These are phyloP conservation scores for Mnemiopsis leidyi DNA, from an alignment of 37 sponge, comb jelly and placozoan species.

Conservation along the genomic window DNA sequence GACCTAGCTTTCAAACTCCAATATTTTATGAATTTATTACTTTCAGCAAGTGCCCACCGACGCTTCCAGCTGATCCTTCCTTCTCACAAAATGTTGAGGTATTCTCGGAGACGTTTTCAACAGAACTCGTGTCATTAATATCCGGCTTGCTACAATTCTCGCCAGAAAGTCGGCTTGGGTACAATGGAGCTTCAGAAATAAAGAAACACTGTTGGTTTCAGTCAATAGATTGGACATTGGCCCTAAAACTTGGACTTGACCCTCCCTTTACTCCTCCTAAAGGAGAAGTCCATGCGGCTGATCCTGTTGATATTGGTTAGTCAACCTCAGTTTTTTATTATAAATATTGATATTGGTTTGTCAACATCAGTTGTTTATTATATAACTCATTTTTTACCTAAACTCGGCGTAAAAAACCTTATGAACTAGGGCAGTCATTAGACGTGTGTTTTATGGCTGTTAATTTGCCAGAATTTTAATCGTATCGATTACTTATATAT, in stretches of 20 bases:
- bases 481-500: too few species aligned
- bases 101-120: not conserved
- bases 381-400: too few species aligned
- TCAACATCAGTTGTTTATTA: too few species aligned
- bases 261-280: slow-evolving; percentile 4
- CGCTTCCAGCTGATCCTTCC: not conserved
- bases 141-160: not conserved
- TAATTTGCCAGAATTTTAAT: too few species aligned
- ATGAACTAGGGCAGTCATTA: too few species aligned
- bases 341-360: too few species aligned
- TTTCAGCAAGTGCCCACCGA: not conserved
- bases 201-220: slow-evolving; percentile 75
- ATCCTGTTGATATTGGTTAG: not conserved
- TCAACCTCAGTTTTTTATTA: too few species aligned
- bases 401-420: too few species aligned
- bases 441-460: too few species aligned
- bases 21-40: not conserved
- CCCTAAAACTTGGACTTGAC: not conserved
- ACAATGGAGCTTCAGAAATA: slow-evolving; percentile 72
- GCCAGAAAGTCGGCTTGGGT: not conserved
- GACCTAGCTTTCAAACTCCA: not conserved
- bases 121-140: not conserved
- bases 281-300: not conserved
- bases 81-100: not conserved
- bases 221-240: slow-evolving; percentile 70